Evolutionary conservation across 2,888 invertebrate genomes (phyloP).

Genomic region (Cremastobaeus sp.): DNA sequence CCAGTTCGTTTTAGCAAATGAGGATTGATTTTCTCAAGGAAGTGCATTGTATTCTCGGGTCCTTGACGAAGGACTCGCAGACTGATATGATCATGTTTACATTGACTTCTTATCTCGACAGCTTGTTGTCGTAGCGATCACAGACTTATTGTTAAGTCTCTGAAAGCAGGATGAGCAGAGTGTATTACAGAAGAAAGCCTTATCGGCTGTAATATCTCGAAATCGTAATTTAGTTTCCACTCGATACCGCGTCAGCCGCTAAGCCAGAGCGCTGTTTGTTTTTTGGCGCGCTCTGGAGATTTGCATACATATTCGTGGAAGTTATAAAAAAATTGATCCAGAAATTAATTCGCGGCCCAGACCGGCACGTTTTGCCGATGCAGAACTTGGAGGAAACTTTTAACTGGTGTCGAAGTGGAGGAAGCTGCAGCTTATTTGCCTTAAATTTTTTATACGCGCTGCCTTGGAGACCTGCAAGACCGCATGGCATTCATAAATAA

Average conservation of each 20-base stretch:
- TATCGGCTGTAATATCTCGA: constrained; percentile 7
- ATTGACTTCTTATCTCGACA: constrained; percentile 30
- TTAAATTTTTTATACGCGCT: constrained; percentile 27
- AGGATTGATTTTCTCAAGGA: constrained; percentile 24
- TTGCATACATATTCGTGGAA: neutral
- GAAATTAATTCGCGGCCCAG: neutral
- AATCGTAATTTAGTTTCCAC: constrained; percentile 10
- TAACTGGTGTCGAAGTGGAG: constrained; percentile 2
- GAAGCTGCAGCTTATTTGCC: constrained; percentile 31
- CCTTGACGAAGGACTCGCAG: constrained; percentile 21
- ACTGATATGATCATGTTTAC: constrained; percentile 39
- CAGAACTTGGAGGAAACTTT: no score
- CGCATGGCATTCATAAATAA: constrained; percentile 46
- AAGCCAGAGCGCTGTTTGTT: neutral
- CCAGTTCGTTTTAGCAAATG: constrained; percentile 2
- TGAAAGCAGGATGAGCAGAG: constrained; percentile 14
- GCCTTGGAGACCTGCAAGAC: constrained; percentile 20
- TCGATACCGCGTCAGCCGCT: neutral
- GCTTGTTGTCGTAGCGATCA: constrained; percentile 24
- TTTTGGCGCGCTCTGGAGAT: neutral
- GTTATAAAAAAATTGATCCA: neutral
- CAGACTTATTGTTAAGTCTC: constrained; percentile 19
- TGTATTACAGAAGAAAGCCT: constrained; percentile 12
- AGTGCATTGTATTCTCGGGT: constrained; percentile 22
- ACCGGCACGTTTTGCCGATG: neutral